Evolutionary conservation across 1,140 invertebrate species (phyloP), one percentile per base, ranked within the genome.

Genomic region (Oncopeltus fasciatus): DNA sequence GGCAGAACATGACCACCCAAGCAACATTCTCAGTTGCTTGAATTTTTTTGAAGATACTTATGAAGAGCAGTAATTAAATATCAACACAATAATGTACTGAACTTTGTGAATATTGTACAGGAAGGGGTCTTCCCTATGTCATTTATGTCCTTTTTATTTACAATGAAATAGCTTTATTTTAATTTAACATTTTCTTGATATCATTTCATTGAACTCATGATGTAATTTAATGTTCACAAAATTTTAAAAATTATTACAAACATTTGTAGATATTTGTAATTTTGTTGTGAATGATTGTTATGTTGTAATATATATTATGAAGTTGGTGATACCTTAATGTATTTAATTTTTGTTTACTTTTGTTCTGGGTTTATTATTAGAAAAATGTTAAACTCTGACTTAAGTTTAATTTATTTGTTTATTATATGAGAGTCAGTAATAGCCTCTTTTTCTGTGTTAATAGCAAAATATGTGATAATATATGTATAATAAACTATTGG

Each of bases 11-110:
- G 44, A 65, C 59, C 16, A 46, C 46, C n/a, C 64, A 65, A 28
- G 43, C 60, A 49, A 59, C 64, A 26, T 65, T 65, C 53, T 59
- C 64, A 11, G 64, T 65, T 59, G 59, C 64, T 24, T 65, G 59
- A 47, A 29, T 49, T 18, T 49, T 49, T 27, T 51, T 26, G 11
- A 29, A 28, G 31, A 57, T 4, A 14, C n/a, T 57, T 26, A 31
- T n/a, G 49, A 46, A 20, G 44, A 46, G 44, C 14, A 53, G 12
- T 24, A 27, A 18, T 26, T 24, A 24, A 53, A 14, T 5, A 24
- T 53, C 4, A 24, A 16, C 49, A 53, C 18, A 14, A 53, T 16
- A 53, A 3, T 53, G 21, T 53, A 53, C 49, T 53, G 49, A 53
- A 24, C 26, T 53, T 53, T 53, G 49, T 53, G 49, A 53, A 53